Base-by-base conservation (phyloP, 2,113 vertebrate species). In the Eupsittula cactorum region DNA sequence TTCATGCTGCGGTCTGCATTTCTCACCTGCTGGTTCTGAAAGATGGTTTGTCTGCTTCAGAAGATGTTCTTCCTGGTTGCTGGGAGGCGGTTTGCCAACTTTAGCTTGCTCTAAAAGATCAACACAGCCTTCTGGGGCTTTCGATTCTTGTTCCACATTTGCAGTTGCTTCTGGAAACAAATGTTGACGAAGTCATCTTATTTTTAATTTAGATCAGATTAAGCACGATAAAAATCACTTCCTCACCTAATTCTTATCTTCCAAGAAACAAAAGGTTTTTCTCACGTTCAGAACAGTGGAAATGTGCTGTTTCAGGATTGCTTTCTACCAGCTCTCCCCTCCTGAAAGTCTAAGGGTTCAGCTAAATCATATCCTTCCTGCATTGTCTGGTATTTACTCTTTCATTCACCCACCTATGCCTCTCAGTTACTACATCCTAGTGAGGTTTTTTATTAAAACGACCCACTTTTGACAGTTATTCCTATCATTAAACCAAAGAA, bases 141-240 rank as follows among this genome's bases (percentile, higher is more conserved):
- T 90, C 7, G 11, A 8, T 46, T 95, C 94, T 1, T 62, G 89
- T 46, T 84, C 93, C 20, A 29, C 20, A 2, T 69, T 28, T 33
- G 37, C 65, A n/a, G 73, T 0, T 16, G 86, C 16, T 95, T 95
- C 98, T 97, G 93, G 62, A 78, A 33, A 29, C 0, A 13, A 89
- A 57, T 2, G 25, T 1, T 1, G 44, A 37, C 41, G n/a, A 57
- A 39, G 11, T 8, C 7, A 0, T 6, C 4, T 17, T 25, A 0
- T 3, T 21, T 90, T 63, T 25, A 33, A 49, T 29, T 62, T 3
- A 42, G 41, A 33, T 27, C 19, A 8, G 74, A 33, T 33, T 55
- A 60, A 74, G 5, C 6, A 17, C 35, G 25, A 23, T 4, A 46
- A 71, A 83, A 68, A 16, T 24, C 12, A 16, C 7, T 13, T 39